Evolutionary conservation across 2,113 vertebrate genomes (phyloP).

Genomic region (Danio rerio): DNA sequence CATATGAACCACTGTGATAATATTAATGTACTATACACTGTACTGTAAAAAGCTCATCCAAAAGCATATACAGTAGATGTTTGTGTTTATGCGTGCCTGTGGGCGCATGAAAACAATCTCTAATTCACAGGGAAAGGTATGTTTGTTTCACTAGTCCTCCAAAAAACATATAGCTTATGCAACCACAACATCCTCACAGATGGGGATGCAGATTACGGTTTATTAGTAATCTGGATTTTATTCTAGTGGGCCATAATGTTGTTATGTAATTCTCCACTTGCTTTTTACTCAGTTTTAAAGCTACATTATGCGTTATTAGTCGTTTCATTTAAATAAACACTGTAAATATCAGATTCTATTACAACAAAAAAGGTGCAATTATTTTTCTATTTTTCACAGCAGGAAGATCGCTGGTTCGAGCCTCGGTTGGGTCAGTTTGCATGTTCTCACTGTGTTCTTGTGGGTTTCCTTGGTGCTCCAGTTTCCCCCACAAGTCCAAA

Average conservation of each 20-base stretch:
- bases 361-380: background rate
- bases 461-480: too few relatives aligned
- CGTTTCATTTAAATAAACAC: background rate
- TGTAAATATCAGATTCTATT: background rate
- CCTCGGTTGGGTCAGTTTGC: too few relatives aligned
- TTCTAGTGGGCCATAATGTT: conserved; percentile 58
- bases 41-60: background rate
- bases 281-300: background rate
- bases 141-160: background rate
- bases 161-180: conserved; percentile 57
- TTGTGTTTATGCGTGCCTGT: background rate
- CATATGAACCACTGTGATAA: background rate
- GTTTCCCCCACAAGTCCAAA: too few relatives aligned
- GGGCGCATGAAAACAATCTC: background rate
- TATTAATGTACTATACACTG: background rate
- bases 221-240: conserved; percentile 69
- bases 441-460: too few relatives aligned
- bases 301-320: background rate
- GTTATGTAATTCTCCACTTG: conserved; percentile 62
- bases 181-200: conserved; percentile 65
- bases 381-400: too few relatives aligned
- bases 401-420: background rate
- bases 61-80: background rate
- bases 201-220: conserved; percentile 67
- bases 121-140: background rate